Evolutionary conservation across 2,888 invertebrate genomes (phyloP), one percentile per base, ranked within the genome.

Genomic region (Pecten maximus): DNA sequence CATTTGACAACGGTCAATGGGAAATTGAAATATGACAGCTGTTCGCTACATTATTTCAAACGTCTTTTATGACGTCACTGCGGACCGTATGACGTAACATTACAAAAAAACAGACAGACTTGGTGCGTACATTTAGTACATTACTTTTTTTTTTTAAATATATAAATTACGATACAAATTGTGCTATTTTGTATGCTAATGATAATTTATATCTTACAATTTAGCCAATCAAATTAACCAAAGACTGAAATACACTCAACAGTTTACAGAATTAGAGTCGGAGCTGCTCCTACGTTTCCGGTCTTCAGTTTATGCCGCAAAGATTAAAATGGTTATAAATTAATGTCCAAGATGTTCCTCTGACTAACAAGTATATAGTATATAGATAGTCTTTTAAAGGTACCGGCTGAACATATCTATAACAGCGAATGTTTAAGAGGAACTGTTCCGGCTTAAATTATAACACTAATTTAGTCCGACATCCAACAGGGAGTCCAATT

Each of bases 401-500:
- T 74, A 10, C 74, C 28, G 6, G 28, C 35, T 74, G 35, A 74
- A 74, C 35, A 28, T 35, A 74, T 74, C 74, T 74, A 74, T 74
- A 23, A 35, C 35, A 74, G 74, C 2, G 28, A 74, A 54, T 54
- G 35, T 35, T 35, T 35, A 23, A 74, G 74, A 35, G 74, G 35
- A 74, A 35, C 28, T 74, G 74, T 74, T 74, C 35, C 35, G 35
- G 35, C 23, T 23, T 74, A 23, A 74, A 60, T 74, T 35, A 74
- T 74, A 74, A 35, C 35, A 35, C 74, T 74, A 74, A 74, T 74
- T 74, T 74, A 74, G 74, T 23, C 74, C 12, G 74, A 74, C 74
- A 74, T 35, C 74, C 74, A 23, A 16, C 74, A 10, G 74, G 35
- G 74, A 35, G 74, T 28, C 74, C 35, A 74, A 74, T 74, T 74